A percentile compares a stretch with the other conserved stretches of the same genome.
phyloP scores from a whole-genome alignment of 2,113 vertebrate genomes.

The Platysternon megacephalum region DNA sequence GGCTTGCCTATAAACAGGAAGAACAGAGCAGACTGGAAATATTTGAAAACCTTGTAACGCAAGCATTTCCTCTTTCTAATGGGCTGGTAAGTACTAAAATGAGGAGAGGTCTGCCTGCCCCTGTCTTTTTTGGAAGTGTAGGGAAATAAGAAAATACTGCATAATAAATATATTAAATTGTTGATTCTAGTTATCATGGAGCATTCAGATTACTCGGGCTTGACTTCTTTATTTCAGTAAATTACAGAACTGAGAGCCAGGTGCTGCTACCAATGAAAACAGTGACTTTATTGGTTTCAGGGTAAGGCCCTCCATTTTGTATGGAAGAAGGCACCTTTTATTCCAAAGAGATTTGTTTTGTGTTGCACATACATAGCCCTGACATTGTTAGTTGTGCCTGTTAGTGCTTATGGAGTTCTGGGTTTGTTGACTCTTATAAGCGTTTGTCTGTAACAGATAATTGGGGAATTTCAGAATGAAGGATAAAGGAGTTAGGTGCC shows the following conservation, averaged over 20 bases:
- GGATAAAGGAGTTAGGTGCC: background rate
- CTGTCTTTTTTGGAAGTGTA: background rate
- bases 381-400: background rate
- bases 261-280: background rate
- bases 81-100: conserved; percentile 81
- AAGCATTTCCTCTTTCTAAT: conserved; percentile 91
- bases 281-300: background rate
- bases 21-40: conserved; percentile 88
- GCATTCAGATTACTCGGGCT: background rate
- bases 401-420: background rate
- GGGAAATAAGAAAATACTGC: background rate
- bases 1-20: conserved; percentile 92
- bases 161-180: background rate
- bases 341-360: background rate
- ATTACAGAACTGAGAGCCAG: background rate
- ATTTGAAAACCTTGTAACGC: conserved; percentile 86
- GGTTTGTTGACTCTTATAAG: background rate
- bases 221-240: background rate
- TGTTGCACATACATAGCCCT: background rate
- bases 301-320: background rate
- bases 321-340: background rate
- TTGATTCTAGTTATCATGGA: background rate
- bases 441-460: background rate
- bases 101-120: background rate
- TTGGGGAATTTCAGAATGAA: background rate